Base-by-base conservation (phyloP, 2,797 vertebrate species). In the Onychomys torridus region DNA sequence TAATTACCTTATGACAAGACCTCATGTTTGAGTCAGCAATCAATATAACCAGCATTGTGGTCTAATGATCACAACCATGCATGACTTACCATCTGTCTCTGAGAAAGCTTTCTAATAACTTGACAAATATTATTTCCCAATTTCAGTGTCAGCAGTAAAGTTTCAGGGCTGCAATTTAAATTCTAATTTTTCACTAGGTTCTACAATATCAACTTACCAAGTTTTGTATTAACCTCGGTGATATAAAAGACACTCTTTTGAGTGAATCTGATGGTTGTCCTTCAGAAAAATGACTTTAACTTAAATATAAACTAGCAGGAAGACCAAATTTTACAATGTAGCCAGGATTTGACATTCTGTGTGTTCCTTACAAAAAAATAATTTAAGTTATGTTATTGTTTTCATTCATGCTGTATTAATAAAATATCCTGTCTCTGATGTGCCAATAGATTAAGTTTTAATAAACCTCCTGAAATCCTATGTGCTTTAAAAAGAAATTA, bases 81-180 rank as follows among this genome's bases (percentile, higher is more conserved):
- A 16, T 89, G 78, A 81, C 63, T 95, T 95, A 90, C 37, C 89
- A 79, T 87, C 92, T 91, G 16, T 88, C 89, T 93, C 40, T 61
- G 43, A 25, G 89, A 95, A 96, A 95, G 71, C 46, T 95, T 96
- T 97, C 73, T 96, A 95, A 91, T 94, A 97, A 94, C 27, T 5
- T 96, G 61, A 96, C 59, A 92, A 95, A 90, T 88, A 95, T 78
- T 94, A 78, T 76, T 93, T 85, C 46, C 6, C 88, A 95, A 88
- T 76, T 55, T 93, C 61, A 46, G 92, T 77, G 79, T 96, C 88
- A 93, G 84, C 94, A 93, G 37, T 93, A 93, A 96, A 96, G 65
- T 94, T 69, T 88, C 86, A 90, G 43, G 9, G 32, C 46, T 52
- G 79, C n/a, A 88, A 55, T 91, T 97, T 96, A 90, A 87, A 95